Percentiles rank a stretch among this genome's conserved stretches.
These are phyloP conservation scores for Candoia aspera DNA, from an alignment of 2,113 vertebrate genomes.

Conservation along the genomic window DNA sequence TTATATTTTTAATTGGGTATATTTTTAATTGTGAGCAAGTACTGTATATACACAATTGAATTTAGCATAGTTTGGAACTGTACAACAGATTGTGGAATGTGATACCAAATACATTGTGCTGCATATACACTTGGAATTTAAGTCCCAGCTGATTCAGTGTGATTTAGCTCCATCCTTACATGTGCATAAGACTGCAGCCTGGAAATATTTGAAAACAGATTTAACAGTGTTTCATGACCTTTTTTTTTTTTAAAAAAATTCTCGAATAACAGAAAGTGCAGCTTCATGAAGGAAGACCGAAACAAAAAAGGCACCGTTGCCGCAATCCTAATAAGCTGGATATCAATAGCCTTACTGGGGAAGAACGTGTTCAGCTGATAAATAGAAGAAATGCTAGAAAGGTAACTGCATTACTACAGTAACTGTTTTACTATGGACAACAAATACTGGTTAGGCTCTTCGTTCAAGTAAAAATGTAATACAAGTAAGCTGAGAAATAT, in stretches of 20 bases:
- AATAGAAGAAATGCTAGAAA: conserved; percentile 98
- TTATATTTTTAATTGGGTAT: neutral
- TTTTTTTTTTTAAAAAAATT: conserved; percentile 27
- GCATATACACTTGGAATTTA: neutral
- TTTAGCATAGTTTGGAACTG: neutral
- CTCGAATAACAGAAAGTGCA: conserved; percentile 75
- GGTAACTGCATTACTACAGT: conserved; percentile 66
- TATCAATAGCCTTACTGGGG: conserved; percentile 95
- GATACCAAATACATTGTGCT: neutral
- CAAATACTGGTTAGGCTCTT: neutral
- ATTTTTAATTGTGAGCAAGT: neutral
- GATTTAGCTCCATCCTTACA: neutral
- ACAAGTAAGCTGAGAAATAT: neutral
- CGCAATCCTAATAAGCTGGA: conserved; percentile 99
- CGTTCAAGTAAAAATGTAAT: neutral
- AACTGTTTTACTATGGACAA: neutral
- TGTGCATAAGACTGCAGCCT: neutral
- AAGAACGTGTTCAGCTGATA: conserved; percentile 97
- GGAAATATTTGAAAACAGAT: neutral
- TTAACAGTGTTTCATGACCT: neutral
- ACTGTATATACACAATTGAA: neutral
- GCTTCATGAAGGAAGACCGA: conserved; percentile 93
- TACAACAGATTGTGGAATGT: neutral
- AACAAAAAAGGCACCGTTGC: conserved; percentile 97
- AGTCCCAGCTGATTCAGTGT: neutral